Base-by-base conservation (phyloP, 1,140 invertebrate species). In the Penaeus japonicus region DNA sequence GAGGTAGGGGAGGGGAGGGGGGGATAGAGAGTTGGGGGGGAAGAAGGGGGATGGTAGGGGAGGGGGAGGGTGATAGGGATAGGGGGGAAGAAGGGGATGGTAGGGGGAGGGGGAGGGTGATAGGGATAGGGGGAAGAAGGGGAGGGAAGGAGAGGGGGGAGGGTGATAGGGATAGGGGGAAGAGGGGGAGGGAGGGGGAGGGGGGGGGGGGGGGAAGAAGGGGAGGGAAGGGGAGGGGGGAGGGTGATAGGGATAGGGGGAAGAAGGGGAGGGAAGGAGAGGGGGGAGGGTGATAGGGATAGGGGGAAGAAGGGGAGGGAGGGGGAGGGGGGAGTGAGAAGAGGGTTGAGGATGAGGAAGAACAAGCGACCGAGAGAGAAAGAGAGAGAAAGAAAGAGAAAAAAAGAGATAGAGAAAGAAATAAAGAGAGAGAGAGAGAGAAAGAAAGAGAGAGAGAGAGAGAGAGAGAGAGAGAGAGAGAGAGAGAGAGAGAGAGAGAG, bases 371-470 rank as follows among this genome's bases (percentile, higher is more conserved):
- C 27, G 70, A 73, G 73, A 77, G 73, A 77, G 73, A 77, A 39
- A 77, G 73, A 77, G 73, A 77, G 73, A 77, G 73, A 77, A 39
- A 77, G 73, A 77, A 39, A 77, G 73, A 77, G 65, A 70, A 30
- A 70, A 30, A 70, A 30, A 70, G 65, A 70, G 70, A 73, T 24
- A 73, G 70, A 73, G 70, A 73, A 32, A 73, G 70, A 73, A 32
- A 73, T 24, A 73, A 32, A 73, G 70, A 73, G 70, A 73, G 70
- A 73, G 70, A 73, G 70, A 73, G 70, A 73, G 70, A 73, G 70
- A 73, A 32, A 73, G 70, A 73, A 32, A 73, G 70, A 73, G 70
- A 73, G 70, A 73, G 70, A 73, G n/a, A 73, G 15, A 73, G n/a
- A 73, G n/a, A 17, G n/a, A 17, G 70, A 73, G 70, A 24, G n/a